phyloP scores from a whole-genome alignment of 2,888 invertebrate genomes.

The Agrotis puta region DNA sequence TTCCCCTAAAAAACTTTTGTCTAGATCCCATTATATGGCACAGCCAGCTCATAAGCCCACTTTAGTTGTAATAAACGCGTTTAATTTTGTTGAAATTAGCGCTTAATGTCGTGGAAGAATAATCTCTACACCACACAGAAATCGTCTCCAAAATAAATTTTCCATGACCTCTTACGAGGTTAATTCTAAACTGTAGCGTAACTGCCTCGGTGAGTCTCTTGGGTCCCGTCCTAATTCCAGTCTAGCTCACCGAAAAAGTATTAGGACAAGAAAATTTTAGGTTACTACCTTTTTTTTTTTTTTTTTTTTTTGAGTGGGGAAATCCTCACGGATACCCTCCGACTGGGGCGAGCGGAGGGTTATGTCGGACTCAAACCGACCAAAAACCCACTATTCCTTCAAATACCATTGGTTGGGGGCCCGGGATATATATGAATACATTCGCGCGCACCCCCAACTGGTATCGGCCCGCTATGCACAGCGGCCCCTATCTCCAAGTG shows the following conservation, averaged over 20 bases:
- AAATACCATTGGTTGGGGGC: too few relatives aligned
- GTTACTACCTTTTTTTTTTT: too few relatives aligned
- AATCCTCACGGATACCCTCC: too few relatives aligned
- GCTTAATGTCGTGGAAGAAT: neutral
- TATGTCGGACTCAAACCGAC: too few relatives aligned
- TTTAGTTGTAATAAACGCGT: neutral
- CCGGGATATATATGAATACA: too few relatives aligned
- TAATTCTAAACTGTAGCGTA: slow-evolving; percentile 26
- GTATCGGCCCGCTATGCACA: too few relatives aligned
- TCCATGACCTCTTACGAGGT: slow-evolving; percentile 25
- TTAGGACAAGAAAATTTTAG: slow-evolving; percentile 4
- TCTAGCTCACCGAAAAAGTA: slow-evolving; percentile 11
- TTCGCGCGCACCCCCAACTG: too few relatives aligned
- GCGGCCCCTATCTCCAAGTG: too few relatives aligned
- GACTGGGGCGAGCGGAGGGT: too few relatives aligned
- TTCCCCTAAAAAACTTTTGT: too few relatives aligned
- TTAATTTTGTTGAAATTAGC: neutral
- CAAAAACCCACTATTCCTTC: too few relatives aligned
- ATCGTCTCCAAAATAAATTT: slow-evolving; percentile 25
- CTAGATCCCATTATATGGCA: neutral
- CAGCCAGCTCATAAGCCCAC: neutral
- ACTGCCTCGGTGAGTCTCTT: slow-evolving; percentile 7
- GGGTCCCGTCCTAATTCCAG: slow-evolving; percentile 25
- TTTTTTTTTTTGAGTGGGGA: too few relatives aligned
- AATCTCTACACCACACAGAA: neutral